A percentile compares a stretch with the other conserved stretches of the same genome.
These are phyloP conservation scores for Centruroides vittatus DNA, from an alignment of 1,140 invertebrate species.

Conservation along the genomic window DNA sequence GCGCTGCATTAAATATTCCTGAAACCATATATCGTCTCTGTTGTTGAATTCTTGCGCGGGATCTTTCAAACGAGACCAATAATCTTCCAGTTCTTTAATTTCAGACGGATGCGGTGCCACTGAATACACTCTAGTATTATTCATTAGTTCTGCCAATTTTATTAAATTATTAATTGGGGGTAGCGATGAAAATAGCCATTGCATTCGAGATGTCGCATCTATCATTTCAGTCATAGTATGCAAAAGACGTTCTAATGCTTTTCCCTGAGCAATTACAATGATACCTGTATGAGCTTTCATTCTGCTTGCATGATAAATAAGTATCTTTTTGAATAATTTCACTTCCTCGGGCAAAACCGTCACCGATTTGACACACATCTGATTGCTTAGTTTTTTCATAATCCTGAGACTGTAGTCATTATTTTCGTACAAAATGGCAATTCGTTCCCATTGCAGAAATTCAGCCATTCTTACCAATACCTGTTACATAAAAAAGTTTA, in stretches of 20 bases:
- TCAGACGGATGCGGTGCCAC: slow-evolving; percentile 7
- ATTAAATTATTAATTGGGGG: background rate
- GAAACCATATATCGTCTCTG: slow-evolving; percentile 6
- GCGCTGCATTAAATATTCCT: background rate
- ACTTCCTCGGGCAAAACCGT: slow-evolving; percentile 12
- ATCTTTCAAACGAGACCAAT: slow-evolving; percentile 8
- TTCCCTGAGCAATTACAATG: slow-evolving; percentile 9
- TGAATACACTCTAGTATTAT: slow-evolving; percentile 5
- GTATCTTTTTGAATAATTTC: slow-evolving; percentile 16
- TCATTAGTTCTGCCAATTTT: background rate
- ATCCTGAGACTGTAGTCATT: slow-evolving; percentile 22
- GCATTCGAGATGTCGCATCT: background rate
- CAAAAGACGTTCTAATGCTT: too few relatives aligned
- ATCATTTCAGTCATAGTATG: too few relatives aligned
- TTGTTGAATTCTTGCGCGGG: background rate
- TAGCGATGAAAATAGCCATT: slow-evolving; percentile 13
- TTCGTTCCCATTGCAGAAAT: slow-evolving; percentile 25
- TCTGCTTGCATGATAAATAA: slow-evolving; percentile 20
- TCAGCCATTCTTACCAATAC: slow-evolving; percentile 22
- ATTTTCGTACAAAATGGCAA: slow-evolving; percentile 24
- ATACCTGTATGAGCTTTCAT: slow-evolving; percentile 14
- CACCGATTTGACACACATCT: slow-evolving; percentile 6
- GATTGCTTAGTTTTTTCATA: slow-evolving; percentile 20
- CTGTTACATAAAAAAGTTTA: slow-evolving; percentile 14
- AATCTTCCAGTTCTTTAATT: slow-evolving; percentile 8